phyloP scores from a whole-genome alignment of 2,797 vertebrate species.

The Zalophus californianus region DNA sequence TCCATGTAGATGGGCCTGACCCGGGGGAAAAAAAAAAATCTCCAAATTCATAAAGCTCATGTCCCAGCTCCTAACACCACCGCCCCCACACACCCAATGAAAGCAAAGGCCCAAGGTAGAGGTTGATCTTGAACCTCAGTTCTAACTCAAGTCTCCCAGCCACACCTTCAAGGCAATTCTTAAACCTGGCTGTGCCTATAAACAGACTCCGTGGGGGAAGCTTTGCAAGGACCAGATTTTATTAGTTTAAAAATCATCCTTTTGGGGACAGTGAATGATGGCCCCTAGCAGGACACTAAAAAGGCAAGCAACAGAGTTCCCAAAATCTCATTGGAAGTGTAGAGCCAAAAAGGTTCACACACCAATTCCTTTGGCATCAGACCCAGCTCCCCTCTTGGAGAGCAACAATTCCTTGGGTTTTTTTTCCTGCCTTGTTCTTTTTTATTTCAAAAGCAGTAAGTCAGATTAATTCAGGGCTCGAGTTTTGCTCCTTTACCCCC shows the following conservation, averaged over 20 bases:
- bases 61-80: not conserved
- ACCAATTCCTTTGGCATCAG: not conserved
- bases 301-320: constrained; percentile 16
- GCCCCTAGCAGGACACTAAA: not conserved
- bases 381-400: not conserved
- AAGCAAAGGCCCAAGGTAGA: not conserved
- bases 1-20: not conserved
- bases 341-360: not conserved
- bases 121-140: not conserved
- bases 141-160: not conserved
- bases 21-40: not conserved
- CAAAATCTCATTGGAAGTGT: constrained; percentile 6
- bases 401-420: not conserved
- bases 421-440: not conserved
- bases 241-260: constrained; percentile 58
- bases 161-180: not conserved
- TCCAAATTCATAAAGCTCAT: not conserved
- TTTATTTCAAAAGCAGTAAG: constrained; percentile 49
- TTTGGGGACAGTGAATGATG: constrained; percentile 26
- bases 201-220: not conserved
- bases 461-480: not conserved
- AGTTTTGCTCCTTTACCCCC: not conserved
- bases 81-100: not conserved
- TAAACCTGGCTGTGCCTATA: not conserved
- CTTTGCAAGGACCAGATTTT: constrained; percentile 22